Evolutionary conservation across 2,113 vertebrate genomes (phyloP).

Genomic region (Polypterus bichir): DNA sequence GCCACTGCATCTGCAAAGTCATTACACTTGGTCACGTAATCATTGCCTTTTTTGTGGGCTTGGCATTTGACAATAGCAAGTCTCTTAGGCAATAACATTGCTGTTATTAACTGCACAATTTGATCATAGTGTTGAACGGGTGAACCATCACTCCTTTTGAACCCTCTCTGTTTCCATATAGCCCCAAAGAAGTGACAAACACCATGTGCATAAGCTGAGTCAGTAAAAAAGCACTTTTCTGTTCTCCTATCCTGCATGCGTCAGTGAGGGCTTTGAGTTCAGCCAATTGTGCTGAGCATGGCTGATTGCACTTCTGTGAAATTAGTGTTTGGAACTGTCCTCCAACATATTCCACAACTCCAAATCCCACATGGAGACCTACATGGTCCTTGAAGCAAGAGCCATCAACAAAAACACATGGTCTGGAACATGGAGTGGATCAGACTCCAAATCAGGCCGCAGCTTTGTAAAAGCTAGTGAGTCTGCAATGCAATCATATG

Average conservation of each 20-base stretch:
- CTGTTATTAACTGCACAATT: neutral
- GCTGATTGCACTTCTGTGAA: neutral
- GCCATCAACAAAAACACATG: slow-evolving; percentile 4
- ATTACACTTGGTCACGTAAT: neutral
- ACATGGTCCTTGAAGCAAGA: slow-evolving; percentile 1
- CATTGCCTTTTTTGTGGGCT: neutral
- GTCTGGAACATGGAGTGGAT: neutral
- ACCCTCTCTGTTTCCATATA: slow-evolving; percentile 4
- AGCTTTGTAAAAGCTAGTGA: neutral
- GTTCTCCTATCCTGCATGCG: neutral
- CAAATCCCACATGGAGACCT: neutral
- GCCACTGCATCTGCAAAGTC: neutral
- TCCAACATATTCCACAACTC: neutral
- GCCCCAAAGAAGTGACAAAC: slow-evolving; percentile 1
- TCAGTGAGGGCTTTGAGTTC: slow-evolving; percentile 3
- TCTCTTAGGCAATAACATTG: neutral
- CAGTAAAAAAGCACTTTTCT: neutral
- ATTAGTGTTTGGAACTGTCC: neutral
- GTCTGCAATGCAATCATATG: neutral
- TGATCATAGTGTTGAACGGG: too few relatives aligned
- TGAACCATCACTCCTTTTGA: neutral
- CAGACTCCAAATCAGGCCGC: neutral
- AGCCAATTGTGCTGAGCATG: slow-evolving; percentile 6
- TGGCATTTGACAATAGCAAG: neutral
- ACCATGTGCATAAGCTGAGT: slow-evolving; percentile 8